Percentiles rank a stretch among this genome's conserved stretches.
These are phyloP conservation scores for Panurus biarmicus DNA, from an alignment of 2,113 vertebrate species.

Conservation along the genomic window DNA sequence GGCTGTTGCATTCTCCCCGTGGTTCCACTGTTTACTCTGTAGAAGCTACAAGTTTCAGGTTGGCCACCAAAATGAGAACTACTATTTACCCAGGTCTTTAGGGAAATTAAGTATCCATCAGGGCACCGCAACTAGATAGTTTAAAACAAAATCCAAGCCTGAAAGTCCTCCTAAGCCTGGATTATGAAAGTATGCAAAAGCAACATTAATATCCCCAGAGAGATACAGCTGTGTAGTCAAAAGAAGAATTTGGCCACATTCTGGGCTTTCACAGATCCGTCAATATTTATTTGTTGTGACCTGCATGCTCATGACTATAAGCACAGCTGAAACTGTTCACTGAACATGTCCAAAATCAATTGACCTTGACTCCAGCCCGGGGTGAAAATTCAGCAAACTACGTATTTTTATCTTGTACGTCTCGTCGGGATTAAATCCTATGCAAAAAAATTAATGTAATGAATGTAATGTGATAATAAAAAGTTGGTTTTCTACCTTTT, in stretches of 20 bases:
- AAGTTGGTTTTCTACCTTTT: background rate
- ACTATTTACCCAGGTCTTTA: background rate
- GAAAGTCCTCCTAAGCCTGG: background rate
- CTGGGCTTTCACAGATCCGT: background rate
- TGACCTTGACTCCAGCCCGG: background rate
- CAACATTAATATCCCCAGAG: background rate
- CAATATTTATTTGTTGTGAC: slow-evolving; percentile 26
- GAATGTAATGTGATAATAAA: background rate
- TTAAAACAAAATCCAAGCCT: background rate
- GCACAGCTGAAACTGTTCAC: background rate
- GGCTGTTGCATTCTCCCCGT: background rate
- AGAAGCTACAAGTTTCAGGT: background rate
- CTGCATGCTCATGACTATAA: background rate
- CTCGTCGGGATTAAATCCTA: background rate
- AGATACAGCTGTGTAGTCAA: background rate
- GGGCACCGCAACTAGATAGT: background rate
- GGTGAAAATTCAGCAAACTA: background rate
- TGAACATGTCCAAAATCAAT: background rate
- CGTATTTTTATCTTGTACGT: background rate
- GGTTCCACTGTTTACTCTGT: background rate
- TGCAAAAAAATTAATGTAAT: background rate
- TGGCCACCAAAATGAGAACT: background rate
- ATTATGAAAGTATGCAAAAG: background rate
- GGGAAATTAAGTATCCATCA: background rate
- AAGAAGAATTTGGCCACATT: background rate